These are phyloP conservation scores for Escarpia spicata DNA, from an alignment of 2,888 invertebrate species.

Conservation along the genomic window DNA sequence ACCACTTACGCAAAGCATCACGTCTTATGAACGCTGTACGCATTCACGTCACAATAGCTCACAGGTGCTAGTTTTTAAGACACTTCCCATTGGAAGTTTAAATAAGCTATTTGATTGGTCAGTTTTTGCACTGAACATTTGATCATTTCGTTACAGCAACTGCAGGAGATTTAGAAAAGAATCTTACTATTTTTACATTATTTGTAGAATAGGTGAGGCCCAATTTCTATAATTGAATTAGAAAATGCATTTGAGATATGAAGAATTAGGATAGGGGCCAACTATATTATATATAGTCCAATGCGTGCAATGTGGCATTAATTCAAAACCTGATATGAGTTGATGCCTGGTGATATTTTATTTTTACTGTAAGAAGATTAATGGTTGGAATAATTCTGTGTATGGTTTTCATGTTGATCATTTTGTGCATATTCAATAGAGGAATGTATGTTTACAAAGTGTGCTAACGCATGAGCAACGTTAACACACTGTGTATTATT, in stretches of 20 bases:
- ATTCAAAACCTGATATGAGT: too few species aligned
- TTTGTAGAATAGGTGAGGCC: neutral
- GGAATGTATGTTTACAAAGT: too few species aligned
- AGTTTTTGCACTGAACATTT: neutral
- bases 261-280: too few species aligned
- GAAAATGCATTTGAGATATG: neutral
- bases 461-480: too few species aligned
- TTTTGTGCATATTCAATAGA: too few species aligned
- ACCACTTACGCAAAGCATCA: neutral
- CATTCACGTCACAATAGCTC: neutral
- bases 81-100: neutral
- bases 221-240: neutral
- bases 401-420: too few species aligned
- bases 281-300: too few species aligned
- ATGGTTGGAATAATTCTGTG: too few species aligned
- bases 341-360: too few species aligned
- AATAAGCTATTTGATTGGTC: neutral
- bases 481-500: too few species aligned
- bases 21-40: neutral
- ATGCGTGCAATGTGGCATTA: too few species aligned
- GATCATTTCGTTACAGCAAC: neutral
- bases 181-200: neutral
- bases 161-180: neutral
- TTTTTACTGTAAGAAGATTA: too few species aligned
- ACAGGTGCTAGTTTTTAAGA: neutral